Evolutionary conservation across 2,888 invertebrate species (phyloP), one percentile per base, ranked within the genome.

Genomic region (Euplagia quadripunctaria): DNA sequence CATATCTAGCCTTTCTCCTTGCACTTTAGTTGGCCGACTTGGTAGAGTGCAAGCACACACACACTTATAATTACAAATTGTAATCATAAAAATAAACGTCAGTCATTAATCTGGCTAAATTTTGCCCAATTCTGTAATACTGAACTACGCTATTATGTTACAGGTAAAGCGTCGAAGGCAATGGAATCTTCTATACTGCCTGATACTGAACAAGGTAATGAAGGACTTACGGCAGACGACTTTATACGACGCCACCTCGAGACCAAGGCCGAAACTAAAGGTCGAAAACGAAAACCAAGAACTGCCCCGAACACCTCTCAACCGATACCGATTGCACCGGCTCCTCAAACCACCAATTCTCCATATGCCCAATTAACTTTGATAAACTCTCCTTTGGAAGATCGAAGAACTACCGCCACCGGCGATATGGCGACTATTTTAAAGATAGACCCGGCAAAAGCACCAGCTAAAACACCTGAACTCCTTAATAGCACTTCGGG

Each of bases 91-190:
- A 31, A 31, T 31, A 31, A 31, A 31, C 31, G 31, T 46, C 8
- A 43, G 5, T 43, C 4, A 46, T 46, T 46, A 8, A 46, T 46
- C 43, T 46, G 9, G 9, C 11, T 43, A n/a, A 43, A 64, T 61
- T 69, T 58, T 70, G 51, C 63, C 20, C 5, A 42, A 3, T 64
- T 17, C 17, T 64, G 17, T 17, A 17, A 64, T 12, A 64, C 20
- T 43, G 9, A 64, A 9, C 7, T 17, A n/a, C n/a, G 9, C 9
- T 52, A 12, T 68, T 42, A 9, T 69, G 68, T 86, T 80, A 20
- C 87, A 94, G 94, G 94, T 83, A 86, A 82, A 81, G 90, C 87
- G 14, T 78, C 88, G 3, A 91, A 86, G 84, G 91, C 90, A 0
- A 69, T 94, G 58, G 92, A 89, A 43, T 74, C 84, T 0, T 84